These are phyloP conservation scores for Grammomys dolichurus DNA, from an alignment of 2,113 vertebrate genomes.

Conservation along the genomic window DNA sequence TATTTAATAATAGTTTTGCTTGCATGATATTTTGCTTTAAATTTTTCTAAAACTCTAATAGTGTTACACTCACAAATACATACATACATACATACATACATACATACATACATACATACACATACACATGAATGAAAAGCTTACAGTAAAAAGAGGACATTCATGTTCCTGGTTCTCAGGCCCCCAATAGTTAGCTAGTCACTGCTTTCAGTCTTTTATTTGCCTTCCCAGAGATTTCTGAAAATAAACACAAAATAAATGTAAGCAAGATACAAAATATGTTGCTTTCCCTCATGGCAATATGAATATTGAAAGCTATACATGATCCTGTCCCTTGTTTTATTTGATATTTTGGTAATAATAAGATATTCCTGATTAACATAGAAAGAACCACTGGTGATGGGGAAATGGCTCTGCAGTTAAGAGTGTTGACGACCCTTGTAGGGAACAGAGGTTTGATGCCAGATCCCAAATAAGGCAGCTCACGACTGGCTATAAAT, in stretches of 20 bases:
- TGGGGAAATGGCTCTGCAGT: background rate
- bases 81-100: background rate
- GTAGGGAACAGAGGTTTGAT: background rate
- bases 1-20: background rate
- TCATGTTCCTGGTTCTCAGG: background rate
- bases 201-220: conserved; percentile 24
- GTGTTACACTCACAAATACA: background rate
- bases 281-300: background rate
- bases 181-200: background rate
- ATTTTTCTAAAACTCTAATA: background rate
- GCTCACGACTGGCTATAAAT: background rate
- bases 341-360: background rate
- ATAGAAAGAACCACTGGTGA: background rate
- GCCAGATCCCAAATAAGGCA: background rate
- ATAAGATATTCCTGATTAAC: background rate
- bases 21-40: conserved; percentile 47
- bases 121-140: background rate
- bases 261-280: conserved; percentile 11
- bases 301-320: background rate
- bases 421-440: background rate
- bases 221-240: background rate
- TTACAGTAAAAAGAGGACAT: background rate
- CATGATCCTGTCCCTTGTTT: background rate
- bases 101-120: too few species aligned
- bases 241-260: conserved; percentile 16